Conservation (phyloP, 2,797 vertebrate species). For the Spinibarbus caldwelli region DNA sequence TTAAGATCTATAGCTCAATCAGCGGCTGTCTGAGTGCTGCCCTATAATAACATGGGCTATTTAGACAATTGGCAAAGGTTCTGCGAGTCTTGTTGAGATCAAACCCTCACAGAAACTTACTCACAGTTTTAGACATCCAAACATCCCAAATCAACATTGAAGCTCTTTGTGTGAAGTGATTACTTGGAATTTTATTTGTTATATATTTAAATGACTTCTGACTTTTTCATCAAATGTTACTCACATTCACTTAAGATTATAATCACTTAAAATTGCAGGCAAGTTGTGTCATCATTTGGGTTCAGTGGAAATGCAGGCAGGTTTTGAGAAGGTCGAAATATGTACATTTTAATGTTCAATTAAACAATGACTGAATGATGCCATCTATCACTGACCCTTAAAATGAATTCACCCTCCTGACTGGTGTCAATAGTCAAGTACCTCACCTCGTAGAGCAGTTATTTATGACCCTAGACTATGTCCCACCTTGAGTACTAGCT, state of each 20-base stretch:
- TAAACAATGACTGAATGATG: not conserved
- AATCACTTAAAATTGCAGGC: not conserved
- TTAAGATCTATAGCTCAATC: conserved; percentile 23
- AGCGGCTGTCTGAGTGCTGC: not conserved
- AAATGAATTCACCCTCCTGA: conserved; percentile 2
- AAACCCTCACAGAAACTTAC: not conserved
- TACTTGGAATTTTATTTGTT: not conserved
- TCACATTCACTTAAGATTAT: not conserved
- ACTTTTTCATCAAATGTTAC: not conserved
- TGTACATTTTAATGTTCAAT: not conserved
- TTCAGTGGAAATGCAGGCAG: not conserved
- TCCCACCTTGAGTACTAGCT: conserved; percentile 7
- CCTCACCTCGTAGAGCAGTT: not conserved
- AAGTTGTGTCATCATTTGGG: not conserved
- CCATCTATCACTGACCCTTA: not conserved
- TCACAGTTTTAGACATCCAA: not conserved
- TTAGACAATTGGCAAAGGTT: conserved; percentile 18
- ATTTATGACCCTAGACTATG: conserved; percentile 11
- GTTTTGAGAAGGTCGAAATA: not conserved
- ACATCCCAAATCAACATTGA: not conserved
- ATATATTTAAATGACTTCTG: not conserved
- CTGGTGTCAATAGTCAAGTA: not conserved
- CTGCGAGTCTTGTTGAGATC: not conserved
- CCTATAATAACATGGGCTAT: not conserved
- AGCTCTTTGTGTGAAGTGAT: not conserved